A percentile compares a stretch with the other conserved stretches of the same genome.
Conservation (phyloP, 2,113 vertebrate species). For the Scopus umbretta region DNA sequence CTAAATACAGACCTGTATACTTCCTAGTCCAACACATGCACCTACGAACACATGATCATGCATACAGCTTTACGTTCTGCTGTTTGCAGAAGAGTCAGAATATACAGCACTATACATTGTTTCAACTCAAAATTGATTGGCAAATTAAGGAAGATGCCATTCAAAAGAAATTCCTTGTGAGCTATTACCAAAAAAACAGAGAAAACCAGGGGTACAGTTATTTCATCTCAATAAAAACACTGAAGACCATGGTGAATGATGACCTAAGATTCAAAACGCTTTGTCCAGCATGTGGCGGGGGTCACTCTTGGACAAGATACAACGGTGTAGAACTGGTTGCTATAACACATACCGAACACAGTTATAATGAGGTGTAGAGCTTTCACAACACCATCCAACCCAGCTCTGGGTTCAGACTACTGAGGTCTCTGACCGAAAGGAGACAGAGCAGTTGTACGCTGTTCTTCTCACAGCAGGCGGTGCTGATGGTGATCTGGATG, state of each 20-base stretch:
- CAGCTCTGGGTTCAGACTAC: slow-evolving; percentile 71
- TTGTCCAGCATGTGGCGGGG: background rate
- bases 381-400: background rate
- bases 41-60: slow-evolving; percentile 73
- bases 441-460: slow-evolving; percentile 65
- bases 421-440: slow-evolving; percentile 77
- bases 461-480: slow-evolving; percentile 68
- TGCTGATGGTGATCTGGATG: slow-evolving; percentile 78
- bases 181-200: slow-evolving; percentile 45
- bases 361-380: background rate
- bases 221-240: slow-evolving; percentile 76
- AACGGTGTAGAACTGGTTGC: slow-evolving; percentile 26
- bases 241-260: slow-evolving; percentile 78
- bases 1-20: slow-evolving; percentile 72
- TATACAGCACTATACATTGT: slow-evolving; percentile 79
- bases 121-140: slow-evolving; percentile 56
- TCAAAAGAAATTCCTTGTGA: slow-evolving; percentile 56
- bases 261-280: slow-evolving; percentile 49
- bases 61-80: slow-evolving; percentile 75
- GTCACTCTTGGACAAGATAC: slow-evolving; percentile 35
- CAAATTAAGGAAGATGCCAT: slow-evolving; percentile 54
- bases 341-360: slow-evolving; percentile 24
- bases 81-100: slow-evolving; percentile 73
- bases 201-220: slow-evolving; percentile 60
- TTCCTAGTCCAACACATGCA: slow-evolving; percentile 75